Evolutionary conservation across 2,797 vertebrate species (phyloP), one percentile per base, ranked within the genome.

Genomic region (Neoniphon sammara): DNA sequence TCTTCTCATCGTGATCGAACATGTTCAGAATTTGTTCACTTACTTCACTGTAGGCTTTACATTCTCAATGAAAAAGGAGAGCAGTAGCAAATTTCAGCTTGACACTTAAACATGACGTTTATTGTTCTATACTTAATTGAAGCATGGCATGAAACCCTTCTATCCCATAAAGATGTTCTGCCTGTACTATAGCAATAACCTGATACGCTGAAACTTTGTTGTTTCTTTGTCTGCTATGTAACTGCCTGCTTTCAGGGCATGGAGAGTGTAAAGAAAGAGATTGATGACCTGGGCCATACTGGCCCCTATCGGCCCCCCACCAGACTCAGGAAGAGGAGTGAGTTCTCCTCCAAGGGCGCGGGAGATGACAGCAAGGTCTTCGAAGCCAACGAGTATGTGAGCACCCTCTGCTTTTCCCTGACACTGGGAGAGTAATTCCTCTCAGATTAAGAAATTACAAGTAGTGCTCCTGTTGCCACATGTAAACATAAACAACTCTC

Each of bases 201-300:
- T 17, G 2, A 44, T n/a, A 23, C 18, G 44, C 1, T 15, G 18
- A 18, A 55, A n/a, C 2, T 59, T 23, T 18, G 5, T 60, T 0
- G 1, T 61, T 52, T n/a, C 39, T 10, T 50, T 30, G 3, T 47
- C 52, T 39, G 15, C 1, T 53, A 9, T 10, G 1, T n/a, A 3
- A 59, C 61, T 4, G 18, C 76, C 21, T 61, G 6, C 55, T 70
- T 44, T 77, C 87, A 99, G 98, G 96, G 98, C 0, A 94, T 99
- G 65, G 97, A 99, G 83, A 95, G 88, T 0, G 96, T 99, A 2
- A 97, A 95, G 93, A 98, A 97, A 85, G 97, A 98, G 81, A 94
- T 99, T 0, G 97, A 95, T 5, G 96, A 97, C 20, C 64, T 98
- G 31, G 96, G 95, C 0, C 94, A 97, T 57, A 95, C 88, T 0